phyloP scores from a whole-genome alignment of 2,797 vertebrate species.

The Hippoglossus hippoglossus region DNA sequence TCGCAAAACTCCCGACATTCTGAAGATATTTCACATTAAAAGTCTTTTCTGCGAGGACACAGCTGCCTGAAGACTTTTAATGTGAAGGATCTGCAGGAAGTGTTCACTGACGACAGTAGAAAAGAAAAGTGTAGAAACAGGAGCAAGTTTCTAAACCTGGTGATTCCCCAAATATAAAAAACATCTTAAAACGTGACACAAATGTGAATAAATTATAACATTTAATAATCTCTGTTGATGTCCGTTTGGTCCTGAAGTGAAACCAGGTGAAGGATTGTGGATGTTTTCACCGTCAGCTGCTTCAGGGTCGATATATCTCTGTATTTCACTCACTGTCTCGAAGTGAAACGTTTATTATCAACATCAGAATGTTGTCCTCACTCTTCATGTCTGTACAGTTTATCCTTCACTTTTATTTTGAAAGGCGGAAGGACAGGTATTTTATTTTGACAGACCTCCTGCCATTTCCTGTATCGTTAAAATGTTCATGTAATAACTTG shows the following conservation, averaged over 20 bases:
- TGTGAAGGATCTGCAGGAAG: not conserved
- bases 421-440: not conserved
- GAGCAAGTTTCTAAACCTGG: too few relatives aligned
- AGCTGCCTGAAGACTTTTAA: not conserved
- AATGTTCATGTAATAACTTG: slow-evolving; percentile 57
- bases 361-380: too few relatives aligned
- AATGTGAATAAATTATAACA: too few relatives aligned
- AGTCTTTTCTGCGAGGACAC: not conserved
- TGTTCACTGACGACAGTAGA: not conserved
- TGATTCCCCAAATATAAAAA: too few relatives aligned
- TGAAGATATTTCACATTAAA: not conserved
- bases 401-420: not conserved
- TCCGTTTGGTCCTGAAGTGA: too few relatives aligned
- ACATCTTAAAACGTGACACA: too few relatives aligned
- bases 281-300: not conserved
- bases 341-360: too few relatives aligned
- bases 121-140: not conserved
- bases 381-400: too few relatives aligned
- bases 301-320: not conserved
- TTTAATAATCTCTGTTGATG: too few relatives aligned
- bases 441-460: slow-evolving; percentile 13
- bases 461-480: slow-evolving; percentile 36
- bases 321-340: not conserved
- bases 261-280: too few relatives aligned
- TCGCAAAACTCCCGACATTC: not conserved